Conservation (phyloP, 1,140 invertebrate species). For the Samia ricini region DNA sequence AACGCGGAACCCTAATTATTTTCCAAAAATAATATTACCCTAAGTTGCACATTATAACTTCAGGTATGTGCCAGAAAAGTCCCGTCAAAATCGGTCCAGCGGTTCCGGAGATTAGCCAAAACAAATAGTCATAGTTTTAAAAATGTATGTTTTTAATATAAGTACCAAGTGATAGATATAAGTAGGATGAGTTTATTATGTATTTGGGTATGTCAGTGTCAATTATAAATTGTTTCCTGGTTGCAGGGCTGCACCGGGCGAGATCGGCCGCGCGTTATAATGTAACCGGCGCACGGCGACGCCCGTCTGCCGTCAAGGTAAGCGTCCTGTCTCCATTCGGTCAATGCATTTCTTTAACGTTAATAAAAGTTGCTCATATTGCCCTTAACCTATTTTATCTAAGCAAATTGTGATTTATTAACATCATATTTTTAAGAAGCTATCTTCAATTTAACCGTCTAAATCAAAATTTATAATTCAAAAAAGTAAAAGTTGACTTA, state of each 20-base stretch:
- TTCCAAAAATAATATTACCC: too few relatives aligned
- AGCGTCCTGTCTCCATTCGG: constrained; percentile 35
- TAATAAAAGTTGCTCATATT: constrained; percentile 9
- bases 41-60: too few relatives aligned
- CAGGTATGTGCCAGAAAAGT: too few relatives aligned
- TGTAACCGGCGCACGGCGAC: constrained; percentile 66
- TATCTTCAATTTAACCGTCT: neutral
- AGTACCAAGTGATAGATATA: too few relatives aligned
- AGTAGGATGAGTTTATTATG: neutral
- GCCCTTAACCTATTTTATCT: constrained; percentile 6
- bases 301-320: constrained; percentile 69
- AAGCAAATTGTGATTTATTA: neutral
- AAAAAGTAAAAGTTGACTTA: neutral
- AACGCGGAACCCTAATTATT: too few relatives aligned
- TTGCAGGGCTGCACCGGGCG: constrained; percentile 52
- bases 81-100: too few relatives aligned
- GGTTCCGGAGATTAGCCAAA: too few relatives aligned
- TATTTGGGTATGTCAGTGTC: neutral
- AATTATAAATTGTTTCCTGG: constrained; percentile 23
- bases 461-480: neutral
- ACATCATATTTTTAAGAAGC: neutral
- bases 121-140: too few relatives aligned
- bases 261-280: constrained; percentile 59
- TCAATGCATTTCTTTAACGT: constrained; percentile 18
- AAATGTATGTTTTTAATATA: too few relatives aligned